phyloP scores from a whole-genome alignment of 2,113 vertebrate genomes.

The Empidonax alnorum region DNA sequence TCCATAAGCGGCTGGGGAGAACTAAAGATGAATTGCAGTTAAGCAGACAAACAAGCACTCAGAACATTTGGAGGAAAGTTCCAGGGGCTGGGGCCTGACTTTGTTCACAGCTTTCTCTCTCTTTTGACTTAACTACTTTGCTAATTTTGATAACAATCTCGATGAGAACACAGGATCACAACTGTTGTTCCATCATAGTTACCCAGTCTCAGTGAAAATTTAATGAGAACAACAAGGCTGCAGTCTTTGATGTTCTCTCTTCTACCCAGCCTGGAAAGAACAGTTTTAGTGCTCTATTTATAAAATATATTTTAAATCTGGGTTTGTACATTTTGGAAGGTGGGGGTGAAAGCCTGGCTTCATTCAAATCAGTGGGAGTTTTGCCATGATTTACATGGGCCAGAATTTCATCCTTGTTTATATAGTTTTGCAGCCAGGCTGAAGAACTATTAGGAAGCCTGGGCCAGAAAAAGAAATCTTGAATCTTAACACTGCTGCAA shows the following conservation, averaged over 20 bases:
- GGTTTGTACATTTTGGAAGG: slow-evolving; percentile 16
- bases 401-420: slow-evolving; percentile 53
- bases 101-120: slow-evolving; percentile 1
- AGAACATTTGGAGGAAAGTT: slow-evolving; percentile 2
- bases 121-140: slow-evolving; percentile 1
- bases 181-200: not conserved
- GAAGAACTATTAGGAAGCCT: slow-evolving; percentile 24
- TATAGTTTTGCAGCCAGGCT: slow-evolving; percentile 45
- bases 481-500: slow-evolving; percentile 6
- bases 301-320: slow-evolving; percentile 25
- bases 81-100: not conserved
- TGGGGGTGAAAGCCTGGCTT: slow-evolving; percentile 28
- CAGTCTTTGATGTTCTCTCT: not conserved
- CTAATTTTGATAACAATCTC: slow-evolving; percentile 36
- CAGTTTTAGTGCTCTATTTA: slow-evolving; percentile 18
- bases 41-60: slow-evolving; percentile 9
- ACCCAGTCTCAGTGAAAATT: not conserved
- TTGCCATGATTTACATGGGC: slow-evolving; percentile 23
- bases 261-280: not conserved
- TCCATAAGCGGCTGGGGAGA: slow-evolving; percentile 23
- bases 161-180: not conserved
- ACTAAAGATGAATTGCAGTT: slow-evolving; percentile 21
- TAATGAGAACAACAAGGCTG: slow-evolving; percentile 23
- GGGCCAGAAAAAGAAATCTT: slow-evolving; percentile 39
- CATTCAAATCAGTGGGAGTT: slow-evolving; percentile 35